Evolutionary conservation across 2,797 vertebrate species (phyloP), one percentile per base, ranked within the genome.

Genomic region (Tenualosa thibaudeaui): DNA sequence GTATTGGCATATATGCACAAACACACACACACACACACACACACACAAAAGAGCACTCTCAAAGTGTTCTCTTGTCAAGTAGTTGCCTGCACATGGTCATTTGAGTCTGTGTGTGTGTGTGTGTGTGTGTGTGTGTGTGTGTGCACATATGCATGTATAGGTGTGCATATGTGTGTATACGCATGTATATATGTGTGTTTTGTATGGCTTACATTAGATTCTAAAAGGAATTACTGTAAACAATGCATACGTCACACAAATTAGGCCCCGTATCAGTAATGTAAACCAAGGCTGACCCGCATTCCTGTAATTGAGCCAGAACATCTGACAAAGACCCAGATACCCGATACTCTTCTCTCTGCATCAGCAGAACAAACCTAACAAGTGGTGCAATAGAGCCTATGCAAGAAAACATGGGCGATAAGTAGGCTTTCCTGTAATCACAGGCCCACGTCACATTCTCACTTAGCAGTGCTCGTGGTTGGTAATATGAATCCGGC

Each of bases 141-240:
- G 53, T 54, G 50, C 8, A 8, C 9, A 12, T 51, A 7, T 17
- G 17, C 53, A 54, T 54, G 17, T 54, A 15, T 54, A 13, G 3
- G 53, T 54, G 53, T 54, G 53, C 13, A 1, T 54, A 10, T 54
- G 54, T 56, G 51, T 53, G 51, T 53, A 15, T 53, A 7, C 12
- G 2, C 12, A 8, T 12, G 12, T 12, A 51, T 12, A 9, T 13
- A 12, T 51, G 53, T 54, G 53, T 54, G 53, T n/a, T n/a, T n/a
- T 19, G 53, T 54, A 56, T 56, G 54, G 54, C 19, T 56, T 22
- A 3, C 5, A 8, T 71, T 37, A 37, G 65, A 31, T 1, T 71
- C 37, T 3, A 71, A 37, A 24, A 17, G 65, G 65, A 71, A 15
- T 71, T 71, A 71, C 65, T 71, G 65, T 71, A 71, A 71, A 71